phyloP scores from a whole-genome alignment of 2,797 vertebrate species.

The Knipowitschia caucasica region DNA sequence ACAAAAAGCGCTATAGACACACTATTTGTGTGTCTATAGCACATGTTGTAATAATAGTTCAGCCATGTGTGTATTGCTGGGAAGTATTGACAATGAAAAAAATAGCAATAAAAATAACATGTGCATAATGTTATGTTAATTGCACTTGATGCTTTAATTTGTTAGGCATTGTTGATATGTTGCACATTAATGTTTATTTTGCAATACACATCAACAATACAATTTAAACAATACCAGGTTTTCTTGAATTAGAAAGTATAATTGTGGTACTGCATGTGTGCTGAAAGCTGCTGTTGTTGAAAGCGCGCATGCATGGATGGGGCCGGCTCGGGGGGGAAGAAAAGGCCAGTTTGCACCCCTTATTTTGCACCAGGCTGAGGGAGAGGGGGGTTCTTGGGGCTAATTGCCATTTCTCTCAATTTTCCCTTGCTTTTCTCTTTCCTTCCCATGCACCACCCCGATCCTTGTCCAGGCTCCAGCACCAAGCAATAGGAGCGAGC shows the following conservation, averaged over 20 bases:
- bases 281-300: constrained; percentile 68
- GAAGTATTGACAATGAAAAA: too few relatives aligned
- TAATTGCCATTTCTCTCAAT: constrained; percentile 73
- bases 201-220: background rate
- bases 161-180: background rate
- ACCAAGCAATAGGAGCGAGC: constrained; percentile 97
- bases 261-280: constrained; percentile 59
- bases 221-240: constrained; percentile 13
- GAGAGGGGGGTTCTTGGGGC: constrained; percentile 63
- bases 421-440: constrained; percentile 30
- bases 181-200: background rate
- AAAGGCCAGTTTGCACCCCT: constrained; percentile 63
- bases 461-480: constrained; percentile 89
- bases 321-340: constrained; percentile 70
- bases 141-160: background rate
- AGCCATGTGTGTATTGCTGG: too few relatives aligned
- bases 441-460: constrained; percentile 32
- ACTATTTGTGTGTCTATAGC: too few relatives aligned
- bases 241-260: constrained; percentile 56
- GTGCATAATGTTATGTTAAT: background rate
- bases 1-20: too few relatives aligned
- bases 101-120: background rate
- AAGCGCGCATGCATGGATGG: constrained; percentile 68
- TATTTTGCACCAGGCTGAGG: constrained; percentile 63
- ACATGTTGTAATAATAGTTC: too few relatives aligned